Conservation (phyloP, 2,888 invertebrate species). For the Dolomedes plantarius region DNA sequence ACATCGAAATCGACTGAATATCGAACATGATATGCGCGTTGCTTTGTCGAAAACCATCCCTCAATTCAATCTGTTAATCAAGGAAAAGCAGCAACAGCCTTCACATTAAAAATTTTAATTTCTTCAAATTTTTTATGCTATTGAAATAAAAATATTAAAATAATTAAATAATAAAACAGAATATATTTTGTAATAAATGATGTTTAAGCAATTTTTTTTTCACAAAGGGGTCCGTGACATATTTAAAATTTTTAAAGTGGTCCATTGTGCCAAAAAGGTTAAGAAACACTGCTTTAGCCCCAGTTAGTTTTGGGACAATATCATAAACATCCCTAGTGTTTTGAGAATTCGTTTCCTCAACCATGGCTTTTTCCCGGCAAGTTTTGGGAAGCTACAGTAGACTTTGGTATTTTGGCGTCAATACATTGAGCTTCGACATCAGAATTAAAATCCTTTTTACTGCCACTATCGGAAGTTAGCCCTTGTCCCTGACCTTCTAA, state of each 20-base stretch:
- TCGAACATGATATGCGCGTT: slow-evolving; percentile 34
- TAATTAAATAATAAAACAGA: slow-evolving; percentile 27
- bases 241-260: slow-evolving; percentile 55
- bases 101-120: slow-evolving; percentile 25
- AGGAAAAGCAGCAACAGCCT: slow-evolving; percentile 25
- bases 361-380: too few species aligned
- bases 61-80: slow-evolving; percentile 29
- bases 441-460: too few species aligned
- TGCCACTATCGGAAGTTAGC: too few species aligned
- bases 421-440: too few species aligned
- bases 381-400: too few species aligned
- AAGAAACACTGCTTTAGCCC: slow-evolving; percentile 28
- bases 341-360: too few species aligned
- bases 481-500: too few species aligned
- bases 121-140: slow-evolving; percentile 24
- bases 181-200: slow-evolving; percentile 44
- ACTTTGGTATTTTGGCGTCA: too few species aligned
- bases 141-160: slow-evolving; percentile 7
- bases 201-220: slow-evolving; percentile 51
- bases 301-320: too few species aligned
- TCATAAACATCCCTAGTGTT: too few species aligned
- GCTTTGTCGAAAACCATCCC: slow-evolving; percentile 39
- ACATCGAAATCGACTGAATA: slow-evolving; percentile 40
- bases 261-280: slow-evolving; percentile 53
- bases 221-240: slow-evolving; percentile 50